These are phyloP conservation scores for Aphaenogaster floridana DNA, from an alignment of 1,140 invertebrate genomes.

Conservation along the genomic window DNA sequence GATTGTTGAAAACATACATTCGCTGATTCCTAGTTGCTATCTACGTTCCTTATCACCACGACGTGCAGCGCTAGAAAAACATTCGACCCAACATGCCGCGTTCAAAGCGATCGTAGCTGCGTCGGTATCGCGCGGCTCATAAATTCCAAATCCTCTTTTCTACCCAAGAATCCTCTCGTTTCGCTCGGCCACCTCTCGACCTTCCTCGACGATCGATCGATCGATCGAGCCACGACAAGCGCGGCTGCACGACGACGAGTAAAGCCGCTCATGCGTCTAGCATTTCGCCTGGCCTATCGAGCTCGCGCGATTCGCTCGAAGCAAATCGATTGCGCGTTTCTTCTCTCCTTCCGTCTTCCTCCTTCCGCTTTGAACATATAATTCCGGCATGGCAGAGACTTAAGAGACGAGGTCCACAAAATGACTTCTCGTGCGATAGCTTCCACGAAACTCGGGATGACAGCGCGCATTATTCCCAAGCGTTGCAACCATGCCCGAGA, in stretches of 20 bases:
- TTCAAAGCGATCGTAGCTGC: conserved; percentile 24
- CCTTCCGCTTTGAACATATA: conserved; percentile 4
- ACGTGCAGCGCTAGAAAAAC: not conserved
- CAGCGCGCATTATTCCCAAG: conserved; percentile 47
- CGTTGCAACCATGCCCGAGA: conserved; percentile 20
- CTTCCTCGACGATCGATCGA: conserved; percentile 41
- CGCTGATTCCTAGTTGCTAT: conserved; percentile 3
- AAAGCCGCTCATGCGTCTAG: not conserved
- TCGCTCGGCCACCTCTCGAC: conserved; percentile 52
- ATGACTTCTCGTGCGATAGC: conserved; percentile 28
- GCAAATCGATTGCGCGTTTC: conserved; percentile 37
- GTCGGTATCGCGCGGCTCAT: conserved; percentile 48
- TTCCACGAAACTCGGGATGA: conserved; percentile 31
- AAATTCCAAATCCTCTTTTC: conserved; percentile 51
- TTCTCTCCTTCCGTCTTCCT: not conserved
- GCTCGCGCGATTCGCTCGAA: conserved; percentile 29
- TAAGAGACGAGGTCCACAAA: conserved; percentile 40
- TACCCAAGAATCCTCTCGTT: conserved; percentile 35
- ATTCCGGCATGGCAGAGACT: conserved; percentile 29
- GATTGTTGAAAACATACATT: conserved; percentile 36
- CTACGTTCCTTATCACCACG: conserved; percentile 41
- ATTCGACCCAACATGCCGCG: conserved; percentile 1
- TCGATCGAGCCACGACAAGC: conserved; percentile 42
- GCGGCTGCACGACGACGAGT: conserved; percentile 31
- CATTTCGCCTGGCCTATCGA: conserved; percentile 1